Evolutionary conservation across 1,140 invertebrate genomes (phyloP).

Genomic region (Nylanderia fulva): DNA sequence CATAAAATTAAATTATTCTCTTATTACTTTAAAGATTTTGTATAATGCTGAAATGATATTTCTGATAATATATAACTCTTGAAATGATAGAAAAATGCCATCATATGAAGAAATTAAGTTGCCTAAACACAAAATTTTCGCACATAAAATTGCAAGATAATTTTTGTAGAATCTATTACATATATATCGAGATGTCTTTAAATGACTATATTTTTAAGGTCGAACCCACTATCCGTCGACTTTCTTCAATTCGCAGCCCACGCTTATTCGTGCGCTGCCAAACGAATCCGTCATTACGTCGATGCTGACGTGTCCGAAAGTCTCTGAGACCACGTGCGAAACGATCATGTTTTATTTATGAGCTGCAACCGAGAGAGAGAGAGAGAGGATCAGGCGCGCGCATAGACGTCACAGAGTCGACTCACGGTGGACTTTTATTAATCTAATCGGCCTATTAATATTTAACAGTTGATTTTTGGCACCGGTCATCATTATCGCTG

Average conservation of each 20-base stretch:
- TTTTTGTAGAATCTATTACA: too few relatives aligned
- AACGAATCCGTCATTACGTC: background rate
- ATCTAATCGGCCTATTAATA: constrained; percentile 82
- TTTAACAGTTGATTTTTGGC: constrained; percentile 80
- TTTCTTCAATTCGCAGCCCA: background rate
- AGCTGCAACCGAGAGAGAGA: background rate
- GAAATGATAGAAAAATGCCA: too few relatives aligned
- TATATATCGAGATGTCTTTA: background rate
- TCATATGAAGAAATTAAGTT: too few relatives aligned
- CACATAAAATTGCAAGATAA: too few relatives aligned
- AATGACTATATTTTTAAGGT: background rate
- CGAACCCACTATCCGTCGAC: background rate
- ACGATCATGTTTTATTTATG: constrained; percentile 67
- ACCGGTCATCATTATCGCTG: constrained; percentile 76
- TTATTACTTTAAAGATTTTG: too few relatives aligned
- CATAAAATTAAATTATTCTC: too few relatives aligned
- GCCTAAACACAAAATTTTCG: too few relatives aligned
- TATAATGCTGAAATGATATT: too few relatives aligned
- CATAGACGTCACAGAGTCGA: constrained; percentile 8
- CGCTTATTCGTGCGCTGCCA: background rate
- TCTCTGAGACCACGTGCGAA: background rate
- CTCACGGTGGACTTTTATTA: constrained; percentile 70
- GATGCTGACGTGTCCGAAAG: background rate
- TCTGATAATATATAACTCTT: too few relatives aligned
- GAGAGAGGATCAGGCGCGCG: background rate